Base-by-base conservation (phyloP, 2,113 vertebrate species). In the Nycticorax nycticorax region DNA sequence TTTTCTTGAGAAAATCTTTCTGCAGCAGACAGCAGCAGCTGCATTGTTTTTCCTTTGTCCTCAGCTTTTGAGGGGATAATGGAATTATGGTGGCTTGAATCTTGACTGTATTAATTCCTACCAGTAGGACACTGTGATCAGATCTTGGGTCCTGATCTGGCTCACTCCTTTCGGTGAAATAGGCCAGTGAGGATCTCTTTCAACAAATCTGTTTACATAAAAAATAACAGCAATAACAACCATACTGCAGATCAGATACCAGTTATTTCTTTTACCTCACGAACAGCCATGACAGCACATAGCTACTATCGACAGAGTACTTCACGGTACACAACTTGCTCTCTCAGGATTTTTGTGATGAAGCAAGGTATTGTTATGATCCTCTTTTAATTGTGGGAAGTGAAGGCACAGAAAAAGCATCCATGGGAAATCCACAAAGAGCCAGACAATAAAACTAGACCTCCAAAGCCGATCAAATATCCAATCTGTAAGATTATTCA, bases 401-500 rank as follows among this genome's bases (percentile, higher is more conserved):
- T 1, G 4, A 55, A 78, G 26, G 41, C 21, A n/a, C 35, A 89
- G 53, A 55, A 53, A 35, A 55, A 33, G 21, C 14, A 23, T 37
- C 20, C 41, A 18, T 0, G 71, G 27, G 35, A 94, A 64, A 56
- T 18, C 50, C 24, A n/a, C 23, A 47, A 8, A 24, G 30, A 32
- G 4, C 6, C 27, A 89, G 33, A 43, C 9, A 37, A 32, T 32
- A 23, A 64, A 69, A 68, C 24, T 3, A 62, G 32, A 45, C 12
- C 26, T 83, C 17, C 14, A 92, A 56, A 80, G 14, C 17, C 23
- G n/a, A 47, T 27, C 32, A 87, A n/a, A 18, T 13, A 56, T 3
- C 26, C n/a, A 14, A 0, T 4, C 23, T 30, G 5, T 7, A 9
- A 86, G 12, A 53, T 20, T 24, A 16, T 22, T 30, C 12, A 28